Percentiles rank a stretch among this genome's conserved stretches.
These are phyloP conservation scores for Luperina nickerlii DNA, from an alignment of 2,888 invertebrate genomes.

Conservation along the genomic window DNA sequence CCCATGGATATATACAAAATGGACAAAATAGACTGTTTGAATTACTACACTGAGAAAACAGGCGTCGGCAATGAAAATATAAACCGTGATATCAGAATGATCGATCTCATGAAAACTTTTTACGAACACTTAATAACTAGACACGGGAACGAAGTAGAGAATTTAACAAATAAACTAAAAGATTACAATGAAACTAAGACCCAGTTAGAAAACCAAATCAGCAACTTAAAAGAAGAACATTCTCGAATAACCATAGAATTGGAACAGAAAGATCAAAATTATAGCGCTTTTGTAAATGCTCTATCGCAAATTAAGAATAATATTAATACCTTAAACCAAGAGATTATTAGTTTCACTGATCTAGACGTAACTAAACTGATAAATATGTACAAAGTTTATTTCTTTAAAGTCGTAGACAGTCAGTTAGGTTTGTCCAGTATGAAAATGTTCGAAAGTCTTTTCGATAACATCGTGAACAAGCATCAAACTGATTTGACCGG, in stretches of 20 bases:
- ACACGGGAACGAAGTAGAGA: conserved; percentile 83
- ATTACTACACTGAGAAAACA: conserved; percentile 80
- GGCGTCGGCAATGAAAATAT: conserved; percentile 73
- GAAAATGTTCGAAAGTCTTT: conserved; percentile 74
- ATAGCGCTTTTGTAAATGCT: conserved; percentile 68
- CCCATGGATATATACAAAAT: conserved; percentile 72
- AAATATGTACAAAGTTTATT: conserved; percentile 74
- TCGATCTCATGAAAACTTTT: conserved; percentile 84
- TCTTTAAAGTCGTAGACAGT: conserved; percentile 77
- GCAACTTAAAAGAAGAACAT: conserved; percentile 68
- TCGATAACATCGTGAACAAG: conserved; percentile 71
- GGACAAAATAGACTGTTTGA: conserved; percentile 82
- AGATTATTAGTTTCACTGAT: conserved; percentile 57
- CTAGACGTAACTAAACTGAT: conserved; percentile 63
- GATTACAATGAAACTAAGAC: conserved; percentile 77
- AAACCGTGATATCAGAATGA: conserved; percentile 74
- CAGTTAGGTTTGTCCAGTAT: conserved; percentile 75
- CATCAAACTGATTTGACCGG: conserved; percentile 71
- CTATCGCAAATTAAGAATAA: conserved; percentile 73
- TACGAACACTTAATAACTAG: conserved; percentile 76
- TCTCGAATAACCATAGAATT: conserved; percentile 71
- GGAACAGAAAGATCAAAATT: conserved; percentile 71
- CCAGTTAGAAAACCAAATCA: conserved; percentile 72
- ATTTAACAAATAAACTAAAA: conserved; percentile 81
- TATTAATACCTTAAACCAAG: conserved; percentile 67